A percentile compares a stretch with the other conserved stretches of the same genome.
These are phyloP conservation scores for Salvator merianae DNA, from an alignment of 2,113 vertebrate genomes.

Conservation along the genomic window DNA sequence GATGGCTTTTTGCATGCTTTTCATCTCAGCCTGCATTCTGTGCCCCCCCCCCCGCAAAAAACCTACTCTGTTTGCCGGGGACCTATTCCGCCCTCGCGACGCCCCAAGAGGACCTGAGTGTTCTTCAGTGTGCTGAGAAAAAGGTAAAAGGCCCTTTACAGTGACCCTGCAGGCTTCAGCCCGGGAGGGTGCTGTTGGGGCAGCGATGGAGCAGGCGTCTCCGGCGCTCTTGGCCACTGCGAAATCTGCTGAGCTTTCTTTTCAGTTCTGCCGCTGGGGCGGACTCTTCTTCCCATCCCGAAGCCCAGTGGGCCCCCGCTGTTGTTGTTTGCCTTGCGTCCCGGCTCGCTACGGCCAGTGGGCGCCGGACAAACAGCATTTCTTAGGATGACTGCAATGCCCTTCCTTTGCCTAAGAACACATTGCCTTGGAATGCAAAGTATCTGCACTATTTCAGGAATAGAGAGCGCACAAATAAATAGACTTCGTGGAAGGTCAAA, in stretches of 20 bases:
- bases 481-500: not conserved
- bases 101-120: no score
- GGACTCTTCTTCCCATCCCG: constrained; percentile 43
- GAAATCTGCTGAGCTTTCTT: constrained; percentile 21
- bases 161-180: constrained; percentile 18
- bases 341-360: constrained; percentile 1
- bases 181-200: not conserved
- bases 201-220: no score
- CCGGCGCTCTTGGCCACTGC: not conserved
- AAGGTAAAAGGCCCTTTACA: not conserved
- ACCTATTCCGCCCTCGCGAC: no score
- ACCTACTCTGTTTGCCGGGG: not conserved
- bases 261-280: constrained; percentile 27
- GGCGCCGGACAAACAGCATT: constrained; percentile 54
- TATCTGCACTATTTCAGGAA: constrained; percentile 61
- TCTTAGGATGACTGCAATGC: constrained; percentile 50
- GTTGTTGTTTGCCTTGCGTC: constrained; percentile 53
- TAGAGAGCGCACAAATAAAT: constrained; percentile 48
- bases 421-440: constrained; percentile 54
- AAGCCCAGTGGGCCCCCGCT: constrained; percentile 35
- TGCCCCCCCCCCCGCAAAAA: not conserved
- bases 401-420: constrained; percentile 50
- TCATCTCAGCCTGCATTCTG: not conserved
- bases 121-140: not conserved
- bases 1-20: no score